Evolutionary conservation across 2,888 invertebrate genomes (phyloP).

Genomic region (Romanomermis culicivorax): DNA sequence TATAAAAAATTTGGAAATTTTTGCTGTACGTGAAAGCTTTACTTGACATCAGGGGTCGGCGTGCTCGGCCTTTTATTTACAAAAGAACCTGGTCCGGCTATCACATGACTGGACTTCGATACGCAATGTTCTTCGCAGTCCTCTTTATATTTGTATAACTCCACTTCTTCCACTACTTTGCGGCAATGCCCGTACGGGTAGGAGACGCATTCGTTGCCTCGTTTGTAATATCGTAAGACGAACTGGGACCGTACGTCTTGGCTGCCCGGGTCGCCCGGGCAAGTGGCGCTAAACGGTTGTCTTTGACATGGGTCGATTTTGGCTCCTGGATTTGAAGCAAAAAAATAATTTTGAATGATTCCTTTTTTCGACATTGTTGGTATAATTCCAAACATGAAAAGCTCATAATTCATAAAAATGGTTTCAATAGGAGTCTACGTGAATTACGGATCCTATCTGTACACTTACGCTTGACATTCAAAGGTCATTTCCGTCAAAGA

Average conservation of each 20-base stretch:
- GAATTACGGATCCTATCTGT: too few species aligned
- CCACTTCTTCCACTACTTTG: background rate
- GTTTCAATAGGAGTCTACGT: too few species aligned
- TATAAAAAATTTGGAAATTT: too few species aligned
- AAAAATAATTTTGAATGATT: too few species aligned
- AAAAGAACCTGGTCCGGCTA: background rate
- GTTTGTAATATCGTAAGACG: slow-evolving; percentile 22
- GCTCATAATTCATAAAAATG: too few species aligned
- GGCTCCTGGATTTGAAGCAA: too few species aligned
- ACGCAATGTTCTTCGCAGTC: background rate
- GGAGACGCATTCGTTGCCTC: slow-evolving; percentile 25
- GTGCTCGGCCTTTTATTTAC: background rate
- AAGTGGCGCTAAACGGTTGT: slow-evolving; percentile 23
- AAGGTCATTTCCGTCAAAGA: too few species aligned
- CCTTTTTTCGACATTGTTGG: too few species aligned
- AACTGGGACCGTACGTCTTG: slow-evolving; percentile 23
- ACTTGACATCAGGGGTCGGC: too few species aligned
- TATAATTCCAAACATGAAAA: too few species aligned
- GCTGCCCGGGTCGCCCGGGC: slow-evolving; percentile 15
- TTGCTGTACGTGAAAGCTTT: too few species aligned
- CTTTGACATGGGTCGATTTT: slow-evolving; percentile 24
- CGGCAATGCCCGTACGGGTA: slow-evolving; percentile 23
- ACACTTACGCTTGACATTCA: too few species aligned
- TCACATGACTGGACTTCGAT: background rate
- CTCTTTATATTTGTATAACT: background rate